Base-by-base conservation (phyloP, 1,140 invertebrate species). In the Ectropis grisescens region DNA sequence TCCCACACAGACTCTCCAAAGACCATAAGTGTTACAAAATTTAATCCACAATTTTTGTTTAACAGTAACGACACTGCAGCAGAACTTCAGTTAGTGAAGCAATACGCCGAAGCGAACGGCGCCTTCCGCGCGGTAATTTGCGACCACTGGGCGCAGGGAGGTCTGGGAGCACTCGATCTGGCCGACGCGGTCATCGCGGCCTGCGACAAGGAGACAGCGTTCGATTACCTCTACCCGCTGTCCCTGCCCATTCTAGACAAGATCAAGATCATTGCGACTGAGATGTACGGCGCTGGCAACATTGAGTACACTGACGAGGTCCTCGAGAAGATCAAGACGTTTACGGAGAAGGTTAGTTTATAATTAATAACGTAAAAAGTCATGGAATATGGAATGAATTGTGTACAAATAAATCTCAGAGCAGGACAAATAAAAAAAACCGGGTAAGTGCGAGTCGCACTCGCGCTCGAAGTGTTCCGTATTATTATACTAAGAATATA, bases 281-380 rank as follows among this genome's bases (percentile, higher is more conserved):
- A 97, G 74, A 98, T 99, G 87, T 99, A 99, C 69, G 97, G 97
- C n/a, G 97, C 96, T 29, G 92, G 89, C 29, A 85, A 90, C 29
- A 87, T 99, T 13, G 87, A 93, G 31, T 85, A 97, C 10, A 84
- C 87, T 2, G 85, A 88, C 44, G 87, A 90, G 64, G 88, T 86
- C 5, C 46, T 86, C 54, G 78, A 88, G 45, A 88, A 90, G 66
- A 85, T 96, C 26, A 84, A 90, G 36, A 66, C 86, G 13, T 93
- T 93, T 55, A 84, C 79, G 14, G 75, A 84, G 30, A 85, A 85
- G 58, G 87, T 88, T 59, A 57, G 64, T 37, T 14, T 44, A 1
- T 37, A n/a, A n/a, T n/a, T n/a, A n/a, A n/a, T n/a, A n/a, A n/a
- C n/a, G n/a, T n/a, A 24, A 29, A 14, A 10, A 13, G n/a, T n/a